Evolutionary conservation across 1,140 invertebrate genomes (phyloP), one percentile per base, ranked within the genome.

Genomic region (Papilio polytes): DNA sequence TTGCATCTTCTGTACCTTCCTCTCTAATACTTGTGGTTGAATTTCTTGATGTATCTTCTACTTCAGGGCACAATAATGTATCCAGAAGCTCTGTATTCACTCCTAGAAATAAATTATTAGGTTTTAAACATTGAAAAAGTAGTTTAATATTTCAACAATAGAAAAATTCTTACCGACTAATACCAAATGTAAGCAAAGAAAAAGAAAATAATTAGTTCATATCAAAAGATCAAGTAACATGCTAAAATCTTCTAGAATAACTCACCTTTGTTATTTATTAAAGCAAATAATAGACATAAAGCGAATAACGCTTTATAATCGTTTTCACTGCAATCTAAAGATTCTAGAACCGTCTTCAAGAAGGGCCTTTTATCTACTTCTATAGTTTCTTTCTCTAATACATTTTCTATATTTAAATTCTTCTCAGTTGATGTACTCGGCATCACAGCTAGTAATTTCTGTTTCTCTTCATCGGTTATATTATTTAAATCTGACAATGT

Each of bases 271-370:
- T 99, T 99, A 92, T 98, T 97, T 78, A 97, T 97, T 89, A 99
- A 96, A 20, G 98, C 98, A 94, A 99, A 99, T 1, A 99, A 96
- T 72, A 99, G 96, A 93, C 98, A 98, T 10, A 99, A 95, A 1
- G 98, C 97, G 95, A 99, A 99, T 73, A 99, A 95, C 0, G 98
- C 97, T 51, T 98, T 96, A 93, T 99, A 99, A 95, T 99, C 99
- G 95, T 99, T 99, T 90, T 99, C 98, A 7, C 95, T 96, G 91
- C 98, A 98, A 88, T 98, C 96, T 80, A 98, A 95, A 0, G 98
- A 97, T 85, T 97, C 97, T 74, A 99, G 95, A 80, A 99, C 97
- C 0, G 98, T 98, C 91, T 99, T 98, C 63, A 99, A 94, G 95
- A 99, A 99, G 10, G 98, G 98, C 88, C 97, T 97, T 76, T 96